Evolutionary conservation across 2,113 vertebrate genomes (phyloP).

Genomic region (Pogonocichla stellata): DNA sequence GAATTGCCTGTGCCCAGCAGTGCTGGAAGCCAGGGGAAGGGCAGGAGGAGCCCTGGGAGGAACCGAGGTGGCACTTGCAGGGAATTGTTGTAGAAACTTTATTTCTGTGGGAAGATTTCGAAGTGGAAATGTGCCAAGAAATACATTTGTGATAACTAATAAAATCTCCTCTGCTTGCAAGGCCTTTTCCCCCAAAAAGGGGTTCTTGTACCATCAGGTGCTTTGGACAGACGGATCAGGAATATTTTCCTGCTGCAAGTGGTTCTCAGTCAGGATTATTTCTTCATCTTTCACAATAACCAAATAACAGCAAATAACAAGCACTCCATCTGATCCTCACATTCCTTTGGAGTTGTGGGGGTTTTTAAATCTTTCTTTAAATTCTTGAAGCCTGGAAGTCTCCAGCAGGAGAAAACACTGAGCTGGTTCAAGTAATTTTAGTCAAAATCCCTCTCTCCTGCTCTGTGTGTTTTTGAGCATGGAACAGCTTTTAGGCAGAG

Average conservation of each 20-base stretch:
- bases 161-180: not conserved
- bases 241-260: not conserved
- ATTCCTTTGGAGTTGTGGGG: not conserved
- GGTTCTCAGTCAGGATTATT: not conserved
- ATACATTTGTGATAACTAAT: not conserved
- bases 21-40: not conserved
- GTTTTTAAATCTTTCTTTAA: not conserved
- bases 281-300: not conserved
- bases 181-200: not conserved
- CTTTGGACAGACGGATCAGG: not conserved
- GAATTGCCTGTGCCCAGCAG: not conserved
- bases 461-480: constrained; percentile 19
- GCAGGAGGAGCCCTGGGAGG: not conserved
- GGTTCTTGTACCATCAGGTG: not conserved
- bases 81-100: not conserved
- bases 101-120: not conserved
- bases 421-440: not conserved
- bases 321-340: not conserved
- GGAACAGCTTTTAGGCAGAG: constrained; percentile 14
- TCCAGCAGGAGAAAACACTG: not conserved
- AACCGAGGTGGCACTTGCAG: not conserved
- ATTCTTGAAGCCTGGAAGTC: not conserved
- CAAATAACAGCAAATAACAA: not conserved
- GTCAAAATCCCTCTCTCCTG: not conserved
- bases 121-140: not conserved